These are phyloP conservation scores for Hanleya hanleyi DNA, from an alignment of 2,888 invertebrate species.

Conservation along the genomic window DNA sequence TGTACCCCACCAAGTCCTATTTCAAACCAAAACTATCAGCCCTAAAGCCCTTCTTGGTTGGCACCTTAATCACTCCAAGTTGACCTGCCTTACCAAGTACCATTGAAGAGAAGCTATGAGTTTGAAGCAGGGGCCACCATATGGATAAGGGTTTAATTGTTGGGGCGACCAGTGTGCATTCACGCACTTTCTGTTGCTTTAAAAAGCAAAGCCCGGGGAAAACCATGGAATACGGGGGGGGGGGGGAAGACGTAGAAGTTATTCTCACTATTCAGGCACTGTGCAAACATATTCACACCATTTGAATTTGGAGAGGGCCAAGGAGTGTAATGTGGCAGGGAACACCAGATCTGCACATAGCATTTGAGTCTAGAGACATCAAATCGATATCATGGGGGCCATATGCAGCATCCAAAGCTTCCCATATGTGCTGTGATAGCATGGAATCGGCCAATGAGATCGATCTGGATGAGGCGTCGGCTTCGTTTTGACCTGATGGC, in stretches of 20 bases:
- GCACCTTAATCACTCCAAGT: not conserved
- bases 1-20: not conserved
- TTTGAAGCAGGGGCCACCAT: conserved; percentile 31
- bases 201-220: conserved; percentile 24
- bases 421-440: conserved; percentile 16
- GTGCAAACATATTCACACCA: conserved; percentile 33
- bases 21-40: not conserved
- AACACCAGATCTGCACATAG: conserved; percentile 9
- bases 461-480: conserved; percentile 10
- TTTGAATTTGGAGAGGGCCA: conserved; percentile 14
- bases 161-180: conserved; percentile 28
- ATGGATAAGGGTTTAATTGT: conserved; percentile 6
- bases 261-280: conserved; percentile 13
- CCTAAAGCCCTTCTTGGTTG: not conserved
- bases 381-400: conserved; percentile 33
- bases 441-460: conserved; percentile 15
- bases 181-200: not conserved
- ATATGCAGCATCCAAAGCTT: conserved; percentile 15
- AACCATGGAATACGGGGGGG: conserved; percentile 16
- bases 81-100: not conserved
- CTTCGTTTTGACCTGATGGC: conserved; percentile 17
- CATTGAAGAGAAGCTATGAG: not conserved
- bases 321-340: conserved; percentile 28
- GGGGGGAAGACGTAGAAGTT: conserved; percentile 35
- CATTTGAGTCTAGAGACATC: conserved; percentile 35